A percentile compares a stretch with the other conserved stretches of the same genome.
Conservation (phyloP, 2,797 vertebrate genomes). For the Gambusia yucatana region DNA sequence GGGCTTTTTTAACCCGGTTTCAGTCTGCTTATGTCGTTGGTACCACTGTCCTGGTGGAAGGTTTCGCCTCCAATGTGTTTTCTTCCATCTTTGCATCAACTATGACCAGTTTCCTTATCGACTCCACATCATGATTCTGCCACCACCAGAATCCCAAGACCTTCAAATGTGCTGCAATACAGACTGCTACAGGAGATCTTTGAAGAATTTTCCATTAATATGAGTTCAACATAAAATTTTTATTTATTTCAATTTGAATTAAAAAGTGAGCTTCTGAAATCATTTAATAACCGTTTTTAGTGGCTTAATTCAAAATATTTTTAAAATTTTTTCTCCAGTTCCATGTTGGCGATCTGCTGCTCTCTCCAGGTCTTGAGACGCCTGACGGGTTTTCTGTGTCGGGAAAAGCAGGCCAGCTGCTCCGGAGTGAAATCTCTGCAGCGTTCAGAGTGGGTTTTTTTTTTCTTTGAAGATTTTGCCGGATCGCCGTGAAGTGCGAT, state of each 20-base stretch:
- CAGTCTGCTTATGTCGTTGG: not conserved
- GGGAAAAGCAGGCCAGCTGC: constrained; percentile 15
- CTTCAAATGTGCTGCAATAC: too few relatives aligned
- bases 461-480: constrained; percentile 42
- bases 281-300: not conserved
- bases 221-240: too few relatives aligned
- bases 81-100: not conserved
- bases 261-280: not conserved
- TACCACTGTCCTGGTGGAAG: not conserved
- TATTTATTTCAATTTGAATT: too few relatives aligned
- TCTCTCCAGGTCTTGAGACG: constrained; percentile 3
- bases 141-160: not conserved
- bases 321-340: constrained; percentile 4
- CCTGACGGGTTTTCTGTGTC: constrained; percentile 8
- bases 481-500: constrained; percentile 19
- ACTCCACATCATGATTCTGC: not conserved
- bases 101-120: not conserved
- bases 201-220: too few relatives aligned
- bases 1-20: too few relatives aligned
- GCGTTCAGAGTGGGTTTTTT: not conserved
- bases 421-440: constrained; percentile 15
- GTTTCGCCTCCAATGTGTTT: not conserved
- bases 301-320: constrained; percentile 12
- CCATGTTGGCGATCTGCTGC: not conserved
- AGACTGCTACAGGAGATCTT: too few relatives aligned